Conservation (phyloP, 2,888 invertebrate genomes). For the Auanema sp. region DNA sequence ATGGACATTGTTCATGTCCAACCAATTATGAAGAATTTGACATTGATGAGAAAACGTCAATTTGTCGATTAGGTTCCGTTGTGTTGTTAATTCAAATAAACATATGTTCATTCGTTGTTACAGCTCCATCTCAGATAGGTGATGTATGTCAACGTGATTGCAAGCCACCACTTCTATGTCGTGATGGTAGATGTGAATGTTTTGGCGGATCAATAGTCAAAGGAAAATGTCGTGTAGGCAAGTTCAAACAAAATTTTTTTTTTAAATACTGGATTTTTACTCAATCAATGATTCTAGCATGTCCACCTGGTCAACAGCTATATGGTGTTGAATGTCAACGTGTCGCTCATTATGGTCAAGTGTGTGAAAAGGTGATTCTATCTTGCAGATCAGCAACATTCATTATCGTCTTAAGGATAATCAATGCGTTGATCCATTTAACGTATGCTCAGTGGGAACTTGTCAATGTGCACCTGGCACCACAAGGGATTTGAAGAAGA, state of each 20-base stretch:
- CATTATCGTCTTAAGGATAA: constrained; percentile 35
- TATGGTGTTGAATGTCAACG: constrained; percentile 61
- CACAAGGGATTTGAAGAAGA: constrained; percentile 49
- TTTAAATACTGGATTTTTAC: no score
- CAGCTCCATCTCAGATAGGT: constrained; percentile 62
- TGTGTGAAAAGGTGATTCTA: constrained; percentile 47
- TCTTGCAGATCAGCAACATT: no score
- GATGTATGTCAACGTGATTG: constrained; percentile 63
- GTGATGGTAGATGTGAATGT: constrained; percentile 64
- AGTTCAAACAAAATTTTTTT: constrained; percentile 25
- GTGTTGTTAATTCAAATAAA: neutral
- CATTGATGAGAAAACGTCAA: constrained; percentile 52
- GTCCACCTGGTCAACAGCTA: constrained; percentile 61
- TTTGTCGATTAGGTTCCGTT: constrained; percentile 61
- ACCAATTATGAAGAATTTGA: constrained; percentile 63
- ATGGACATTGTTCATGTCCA: constrained; percentile 60
- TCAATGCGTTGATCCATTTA: constrained; percentile 62
- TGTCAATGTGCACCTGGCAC: constrained; percentile 63
- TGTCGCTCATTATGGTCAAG: constrained; percentile 59
- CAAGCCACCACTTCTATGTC: constrained; percentile 63
- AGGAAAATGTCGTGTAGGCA: constrained; percentile 61
- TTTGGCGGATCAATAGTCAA: constrained; percentile 62
- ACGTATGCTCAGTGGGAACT: constrained; percentile 54
- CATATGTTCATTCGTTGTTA: constrained; percentile 25
- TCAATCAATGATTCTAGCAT: constrained; percentile 43